Percentiles rank a stretch among this genome's conserved stretches.
phyloP scores from a whole-genome alignment of 2,797 vertebrate species.

The Poecilia wingei region DNA sequence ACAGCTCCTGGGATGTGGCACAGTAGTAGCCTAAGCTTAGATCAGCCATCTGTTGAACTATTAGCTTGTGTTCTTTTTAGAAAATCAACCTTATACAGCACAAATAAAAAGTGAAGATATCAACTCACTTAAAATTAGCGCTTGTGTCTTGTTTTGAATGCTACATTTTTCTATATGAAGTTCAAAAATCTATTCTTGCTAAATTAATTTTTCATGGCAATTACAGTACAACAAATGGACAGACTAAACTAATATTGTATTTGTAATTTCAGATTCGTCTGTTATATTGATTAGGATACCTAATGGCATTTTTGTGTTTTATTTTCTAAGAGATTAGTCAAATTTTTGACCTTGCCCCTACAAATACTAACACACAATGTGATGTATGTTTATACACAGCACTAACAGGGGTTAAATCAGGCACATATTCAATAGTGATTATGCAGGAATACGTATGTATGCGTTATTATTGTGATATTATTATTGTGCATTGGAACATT shows the following conservation, averaged over 20 bases:
- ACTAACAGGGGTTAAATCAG: neutral
- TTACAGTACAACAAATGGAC: neutral
- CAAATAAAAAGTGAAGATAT: neutral
- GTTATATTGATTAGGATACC: neutral
- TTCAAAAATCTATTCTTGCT: neutral
- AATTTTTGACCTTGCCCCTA: no score
- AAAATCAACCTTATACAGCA: no score
- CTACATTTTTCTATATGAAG: neutral
- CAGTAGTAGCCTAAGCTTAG: constrained; percentile 49
- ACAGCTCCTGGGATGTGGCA: constrained; percentile 51
- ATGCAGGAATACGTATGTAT: neutral
- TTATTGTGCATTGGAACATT: constrained; percentile 33
- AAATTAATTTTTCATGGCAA: neutral
- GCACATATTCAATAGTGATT: neutral
- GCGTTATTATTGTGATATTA: neutral
- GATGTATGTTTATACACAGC: neutral
- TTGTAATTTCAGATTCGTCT: neutral
- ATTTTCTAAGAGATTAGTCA: neutral
- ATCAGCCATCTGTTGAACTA: constrained; percentile 60
- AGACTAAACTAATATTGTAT: neutral
- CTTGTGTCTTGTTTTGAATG: neutral
- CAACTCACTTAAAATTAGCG: neutral
- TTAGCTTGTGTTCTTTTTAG: constrained; percentile 11
- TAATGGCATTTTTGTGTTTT: neutral
- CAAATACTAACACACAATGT: no score